Evolutionary conservation across 92 coral and sea anemone species (phyloP), one percentile per base, ranked within the genome.

Genomic region (Pocillopora grandis): DNA sequence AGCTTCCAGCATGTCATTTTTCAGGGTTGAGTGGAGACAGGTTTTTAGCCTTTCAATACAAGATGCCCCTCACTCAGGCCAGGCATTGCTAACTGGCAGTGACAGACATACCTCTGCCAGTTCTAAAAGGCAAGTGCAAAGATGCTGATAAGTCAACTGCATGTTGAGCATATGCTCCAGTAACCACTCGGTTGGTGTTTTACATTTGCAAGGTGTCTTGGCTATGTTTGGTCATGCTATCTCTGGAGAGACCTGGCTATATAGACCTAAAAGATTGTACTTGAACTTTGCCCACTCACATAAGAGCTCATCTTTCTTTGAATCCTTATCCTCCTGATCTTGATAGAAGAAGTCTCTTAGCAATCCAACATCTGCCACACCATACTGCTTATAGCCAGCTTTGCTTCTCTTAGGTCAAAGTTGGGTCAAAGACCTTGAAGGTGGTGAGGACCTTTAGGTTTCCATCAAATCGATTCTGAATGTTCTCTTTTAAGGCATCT

Each of bases 251-350:
- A 90, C 65, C 75, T 92, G 75, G 57, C 83, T 80, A 67, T 67
- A 65, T 21, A 80, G 56, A 2, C 75, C 55, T 49, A 52, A 56
- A 17, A 80, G 84, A 72, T 80, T 68, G 76, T 80, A 80, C 88
- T 90, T 90, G 75, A 93, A 90, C 70, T 88, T 93, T 16, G 66
- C 27, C 88, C 95, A 87, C 66, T 89, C 95, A 87, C 89, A 92
- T 20, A 57, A 31, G 33, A 92, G 80, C 72, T 89, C 90, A 59
- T 92, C 90, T 78, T 76, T 90, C 88, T 20, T 52, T 60, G 67
- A 84, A 18, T 81, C 86, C 65, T 81, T 86, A 62, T 49, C 75
- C 78, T 76, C 67, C 60, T 27, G 10, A 65, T 69, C 90, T 68
- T 76, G 82, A 72, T 90, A 82, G 71, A 90, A 87, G 81, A 76